Percentiles rank a stretch among this genome's conserved stretches.
Conservation (phyloP, 2,113 vertebrate genomes). For the Chelonoidis abingdonii region DNA sequence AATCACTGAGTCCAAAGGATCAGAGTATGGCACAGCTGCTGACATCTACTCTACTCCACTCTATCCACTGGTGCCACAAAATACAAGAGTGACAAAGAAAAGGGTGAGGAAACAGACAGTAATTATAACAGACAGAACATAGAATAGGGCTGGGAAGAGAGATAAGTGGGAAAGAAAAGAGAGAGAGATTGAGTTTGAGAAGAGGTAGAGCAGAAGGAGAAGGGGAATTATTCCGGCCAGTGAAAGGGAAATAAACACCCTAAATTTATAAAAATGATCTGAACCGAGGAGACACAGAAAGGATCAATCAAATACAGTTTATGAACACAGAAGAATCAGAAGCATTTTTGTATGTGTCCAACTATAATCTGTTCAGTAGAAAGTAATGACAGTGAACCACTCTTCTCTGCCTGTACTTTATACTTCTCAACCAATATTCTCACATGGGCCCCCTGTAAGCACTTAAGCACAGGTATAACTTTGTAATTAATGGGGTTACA, state of each 20-base stretch:
- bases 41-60: neutral
- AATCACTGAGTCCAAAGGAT: neutral
- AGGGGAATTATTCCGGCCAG: neutral
- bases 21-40: neutral
- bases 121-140: neutral
- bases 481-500: neutral
- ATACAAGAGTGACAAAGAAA: neutral
- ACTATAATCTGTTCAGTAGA: neutral
- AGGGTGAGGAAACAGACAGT: neutral
- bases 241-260: neutral
- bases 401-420: neutral
- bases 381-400: neutral
- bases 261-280: neutral
- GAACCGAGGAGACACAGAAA: neutral
- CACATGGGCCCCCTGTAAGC: fast-evolving
- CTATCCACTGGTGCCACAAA: neutral
- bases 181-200: neutral
- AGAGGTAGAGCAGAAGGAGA: neutral
- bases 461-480: fast-evolving
- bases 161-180: neutral
- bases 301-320: neutral
- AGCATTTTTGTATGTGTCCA: slow-evolving; percentile 6
- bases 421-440: fast-evolving
- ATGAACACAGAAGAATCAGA: fast-evolving
- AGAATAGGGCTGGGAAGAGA: neutral